phyloP scores from a whole-genome alignment of 2,888 invertebrate species.

The Drosophila algonquin region DNA sequence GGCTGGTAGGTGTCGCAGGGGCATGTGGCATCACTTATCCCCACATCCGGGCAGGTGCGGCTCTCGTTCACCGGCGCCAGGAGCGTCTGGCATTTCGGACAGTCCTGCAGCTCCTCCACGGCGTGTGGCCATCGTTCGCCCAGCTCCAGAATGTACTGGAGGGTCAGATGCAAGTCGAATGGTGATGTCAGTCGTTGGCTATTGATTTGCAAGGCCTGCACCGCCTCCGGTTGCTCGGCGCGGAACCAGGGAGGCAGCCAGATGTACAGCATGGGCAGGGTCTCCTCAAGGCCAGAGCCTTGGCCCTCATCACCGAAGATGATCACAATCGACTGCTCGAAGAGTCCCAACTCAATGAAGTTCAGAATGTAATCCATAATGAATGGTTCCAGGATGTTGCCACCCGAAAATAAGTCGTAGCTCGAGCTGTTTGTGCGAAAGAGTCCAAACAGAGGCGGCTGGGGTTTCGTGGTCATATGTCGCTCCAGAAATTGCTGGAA shows the following conservation, averaged over 20 bases:
- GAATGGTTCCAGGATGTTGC: constrained; percentile 87
- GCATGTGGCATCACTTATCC: constrained; percentile 59
- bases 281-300: constrained; percentile 86
- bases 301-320: constrained; percentile 90
- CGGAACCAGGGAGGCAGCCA: constrained; percentile 87
- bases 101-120: constrained; percentile 84
- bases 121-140: constrained; percentile 66
- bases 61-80: constrained; percentile 85
- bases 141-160: constrained; percentile 86
- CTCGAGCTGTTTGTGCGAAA: constrained; percentile 92
- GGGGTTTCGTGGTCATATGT: constrained; percentile 85
- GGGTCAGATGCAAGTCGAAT: constrained; percentile 89
- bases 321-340: constrained; percentile 86
- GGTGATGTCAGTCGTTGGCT: constrained; percentile 88
- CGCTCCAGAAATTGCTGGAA: constrained; percentile 87
- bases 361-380: constrained; percentile 86
- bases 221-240: constrained; percentile 85
- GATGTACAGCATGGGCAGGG: constrained; percentile 89
- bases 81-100: constrained; percentile 87
- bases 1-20: constrained; percentile 83
- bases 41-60: constrained; percentile 53
- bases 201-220: constrained; percentile 86
- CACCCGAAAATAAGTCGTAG: constrained; percentile 87
- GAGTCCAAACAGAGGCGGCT: constrained; percentile 88
- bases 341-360: constrained; percentile 85